Evolutionary conservation across 2,888 invertebrate species (phyloP), one percentile per base, ranked within the genome.

Genomic region (Sepiola atlantica): DNA sequence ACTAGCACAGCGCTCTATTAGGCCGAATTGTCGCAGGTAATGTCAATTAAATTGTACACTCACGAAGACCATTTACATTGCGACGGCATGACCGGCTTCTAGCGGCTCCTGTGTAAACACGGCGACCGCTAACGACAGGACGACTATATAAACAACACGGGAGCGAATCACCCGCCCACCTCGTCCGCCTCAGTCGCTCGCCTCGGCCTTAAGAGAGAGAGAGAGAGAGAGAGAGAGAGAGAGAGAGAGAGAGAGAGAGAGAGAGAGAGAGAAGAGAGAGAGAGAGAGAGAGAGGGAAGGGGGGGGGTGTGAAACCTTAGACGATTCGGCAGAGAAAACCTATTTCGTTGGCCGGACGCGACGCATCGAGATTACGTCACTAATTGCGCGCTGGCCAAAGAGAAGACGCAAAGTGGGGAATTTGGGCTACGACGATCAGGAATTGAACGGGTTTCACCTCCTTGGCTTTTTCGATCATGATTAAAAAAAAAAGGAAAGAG

Each of bases 21-120:
- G 77, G 77, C 77, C 77, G 77, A 77, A 77, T 77, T 77, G 77
- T n/a, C 77, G 77, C 77, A 77, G 77, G 77, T 77, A 77, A 77
- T 77, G 77, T 77, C 77, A 77, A 77, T 77, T 77, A 77, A 77
- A 77, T 77, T 77, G 77, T 77, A n/a, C 77, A 77, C 77, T 77
- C 77, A 77, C 77, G 77, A 32, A 77, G 77, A 77, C 77, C 77
- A 77, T 77, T 77, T 77, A 77, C 77, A 77, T 77, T 77, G 77
- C 77, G n/a, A 77, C 77, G 77, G n/a, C 77, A 32, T 32, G n/a
- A 21, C 77, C 77, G 18, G n/a, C 77, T 77, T 77, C 77, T 77
- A 77, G 45, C 77, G 77, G 77, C 77, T 77, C 77, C 77, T 77
- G 12, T 77, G 77, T 77, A 77, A 77, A 77, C 77, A 77, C 32